Base-by-base conservation (phyloP, 2,113 vertebrate genomes). In the Pluvianellus socialis region DNA sequence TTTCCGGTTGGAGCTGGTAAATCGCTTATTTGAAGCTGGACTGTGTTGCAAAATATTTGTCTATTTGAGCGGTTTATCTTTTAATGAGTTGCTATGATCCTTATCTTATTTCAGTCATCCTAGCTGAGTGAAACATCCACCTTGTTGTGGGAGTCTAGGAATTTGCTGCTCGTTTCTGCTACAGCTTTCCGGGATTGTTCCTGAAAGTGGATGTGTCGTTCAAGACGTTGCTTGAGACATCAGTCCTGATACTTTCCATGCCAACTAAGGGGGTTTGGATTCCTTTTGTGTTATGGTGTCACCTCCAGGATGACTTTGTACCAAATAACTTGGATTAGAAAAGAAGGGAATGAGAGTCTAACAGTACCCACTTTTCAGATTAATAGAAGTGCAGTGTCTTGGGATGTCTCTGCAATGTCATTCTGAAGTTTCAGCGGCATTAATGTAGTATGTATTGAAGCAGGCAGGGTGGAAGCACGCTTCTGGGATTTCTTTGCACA, bases 371-470 rank as follows among this genome's bases (percentile, higher is more conserved):
- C 22, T 7, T 63, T 16, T 53, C 65, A 81, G 12, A 23, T 63
- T 27, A 22, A 38, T 14, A 17, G 28, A 1, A 23, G 21, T 59
- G 9, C 32, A 19, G 9, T 23, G 17, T 61, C 40, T 53, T 74
- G 9, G 66, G 72, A 0, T 50, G 18, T 33, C 32, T 70, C 76
- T 94, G 81, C 66, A 74, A 8, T 32, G 65, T 7, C 11, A 12
- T 2, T 21, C 18, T 75, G 72, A 44, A 40, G 59, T 40, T 87
- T 55, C 18, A 84, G 61, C 47, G 20, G 2, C 12, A 9, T 13
- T 47, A 9, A 26, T 4, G 24, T 7, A 3, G 20, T 21, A 8
- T 0, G 1, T 2, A 26, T 40, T 59, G 62, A 45, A 75, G 50
- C 20, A 50, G 63, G 21, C 30, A 66, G 24, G 27, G 27, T 66